phyloP scores from a whole-genome alignment of 2,888 invertebrate genomes.

The Brenthis daphne region DNA sequence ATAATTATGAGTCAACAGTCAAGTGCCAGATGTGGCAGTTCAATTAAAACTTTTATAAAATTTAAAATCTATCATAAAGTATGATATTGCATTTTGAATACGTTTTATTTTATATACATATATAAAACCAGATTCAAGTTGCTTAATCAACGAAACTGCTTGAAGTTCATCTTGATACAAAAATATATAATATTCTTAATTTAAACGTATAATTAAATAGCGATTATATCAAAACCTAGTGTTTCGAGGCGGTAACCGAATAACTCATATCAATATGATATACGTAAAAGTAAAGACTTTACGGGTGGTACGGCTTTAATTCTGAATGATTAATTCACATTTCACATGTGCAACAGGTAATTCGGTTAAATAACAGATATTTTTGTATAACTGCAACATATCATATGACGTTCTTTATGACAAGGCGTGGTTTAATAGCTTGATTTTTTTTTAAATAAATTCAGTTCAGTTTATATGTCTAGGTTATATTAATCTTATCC shows the following conservation, averaged over 20 bases:
- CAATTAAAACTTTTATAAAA: conserved; percentile 11
- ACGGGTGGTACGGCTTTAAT: conserved; percentile 35
- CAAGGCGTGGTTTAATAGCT: conserved; percentile 41
- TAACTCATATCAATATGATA: conserved; percentile 31
- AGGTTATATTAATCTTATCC: conserved; percentile 33
- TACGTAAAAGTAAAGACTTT: conserved; percentile 32
- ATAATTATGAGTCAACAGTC: conserved; percentile 31
- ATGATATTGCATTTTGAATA: neutral
- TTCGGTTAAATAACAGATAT: conserved; percentile 45
- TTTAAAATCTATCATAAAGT: neutral
- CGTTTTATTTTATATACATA: neutral
- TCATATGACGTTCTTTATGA: conserved; percentile 41
- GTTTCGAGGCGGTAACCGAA: conserved; percentile 35
- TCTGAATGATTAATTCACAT: conserved; percentile 38
- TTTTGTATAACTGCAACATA: conserved; percentile 36
- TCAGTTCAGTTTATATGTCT: conserved; percentile 41
- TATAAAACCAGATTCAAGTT: neutral
- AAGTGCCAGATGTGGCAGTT: conserved; percentile 29
- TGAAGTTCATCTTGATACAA: conserved; percentile 33
- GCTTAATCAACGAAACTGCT: conserved; percentile 2
- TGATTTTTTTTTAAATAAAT: conserved; percentile 43
- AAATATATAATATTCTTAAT: conserved; percentile 25
- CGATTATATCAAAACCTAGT: conserved; percentile 36
- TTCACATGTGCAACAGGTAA: conserved; percentile 35
- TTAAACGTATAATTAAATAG: conserved; percentile 33